Evolutionary conservation across 2,888 invertebrate genomes (phyloP), one percentile per base, ranked within the genome.

Genomic region (Pseudococcus longispinus): DNA sequence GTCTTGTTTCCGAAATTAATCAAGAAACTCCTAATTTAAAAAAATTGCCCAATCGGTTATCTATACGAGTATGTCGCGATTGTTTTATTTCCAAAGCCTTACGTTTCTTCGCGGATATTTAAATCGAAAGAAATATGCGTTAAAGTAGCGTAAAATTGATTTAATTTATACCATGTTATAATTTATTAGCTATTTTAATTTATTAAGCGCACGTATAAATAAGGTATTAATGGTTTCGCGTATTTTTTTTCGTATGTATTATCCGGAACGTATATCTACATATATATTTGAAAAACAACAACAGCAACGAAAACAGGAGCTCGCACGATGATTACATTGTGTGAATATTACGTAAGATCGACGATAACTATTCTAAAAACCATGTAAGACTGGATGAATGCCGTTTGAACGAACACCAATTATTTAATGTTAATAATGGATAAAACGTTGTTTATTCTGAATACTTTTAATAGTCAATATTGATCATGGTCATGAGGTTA

Each of bases 161-260:
- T 80, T 42, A 80, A 42, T 42, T 42, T 80, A 80, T 20, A 70
- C 70, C 29, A 29, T 80, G 77, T 42, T 20, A 32, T 42, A 42
- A 80, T 80, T 80, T 80, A 80, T 80, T 80, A 80, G 77, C 29
- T 80, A 80, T 80, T 80, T 80, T 80, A 80, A 80, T 80, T 80
- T 80, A 80, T 80, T 42, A 80, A 80, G 42, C 42, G 42, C 20
- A 80, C 77, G n/a, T n/a, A n/a, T 80, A 11, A 80, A n/a, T n/a
- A 80, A 20, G 77, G 77, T 80, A 80, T 26, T n/a, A 18, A n/a
- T 6, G 37, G 37, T 77, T 26, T 77, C 37, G 20, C 20, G 6
- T 37, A 15, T 37, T 77, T 37, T 37, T 13, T 37, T 37, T 13
- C 37, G n/a, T 37, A 29, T 26, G 26, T 70, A 74, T 29, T 32